Conservation (phyloP, 2,888 invertebrate species). For the Acleris literana region DNA sequence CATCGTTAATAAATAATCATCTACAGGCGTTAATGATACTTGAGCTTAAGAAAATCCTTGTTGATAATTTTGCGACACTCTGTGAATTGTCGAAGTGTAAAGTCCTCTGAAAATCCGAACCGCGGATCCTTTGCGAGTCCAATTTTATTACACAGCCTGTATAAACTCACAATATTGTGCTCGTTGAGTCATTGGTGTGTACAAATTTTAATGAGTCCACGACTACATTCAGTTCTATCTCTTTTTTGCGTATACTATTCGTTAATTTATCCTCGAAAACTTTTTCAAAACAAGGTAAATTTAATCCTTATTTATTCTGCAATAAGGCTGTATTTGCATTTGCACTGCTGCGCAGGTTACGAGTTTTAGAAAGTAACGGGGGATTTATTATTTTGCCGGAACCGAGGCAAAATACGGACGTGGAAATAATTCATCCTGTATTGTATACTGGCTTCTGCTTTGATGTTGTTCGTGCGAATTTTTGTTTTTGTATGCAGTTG, state of each 20-base stretch:
- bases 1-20: no score
- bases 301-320: not conserved
- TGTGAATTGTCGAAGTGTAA: slow-evolving; percentile 12
- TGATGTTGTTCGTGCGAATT: slow-evolving; percentile 30
- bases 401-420: slow-evolving; percentile 23
- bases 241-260: slow-evolving; percentile 42
- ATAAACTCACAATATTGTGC: slow-evolving; percentile 45
- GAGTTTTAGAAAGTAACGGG: not conserved
- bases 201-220: slow-evolving; percentile 74
- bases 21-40: no score
- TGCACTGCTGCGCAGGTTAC: not conserved
- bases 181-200: slow-evolving; percentile 62
- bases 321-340: not conserved
- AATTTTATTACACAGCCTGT: slow-evolving; percentile 32
- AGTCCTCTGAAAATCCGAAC: slow-evolving; percentile 23
- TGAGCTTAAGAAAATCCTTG: not conserved
- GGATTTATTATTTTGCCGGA: slow-evolving; percentile 27
- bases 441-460: slow-evolving; percentile 33
- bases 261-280: slow-evolving; percentile 19
- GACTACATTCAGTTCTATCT: slow-evolving; percentile 47
- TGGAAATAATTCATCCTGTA: slow-evolving; percentile 34
- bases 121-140: slow-evolving; percentile 28
- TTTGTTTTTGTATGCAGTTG: slow-evolving; percentile 25
- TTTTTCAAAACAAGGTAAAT: not conserved
- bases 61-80: slow-evolving; percentile 20